Conservation (phyloP, 2,888 invertebrate species). For the Rugalucina vietnamica region DNA sequence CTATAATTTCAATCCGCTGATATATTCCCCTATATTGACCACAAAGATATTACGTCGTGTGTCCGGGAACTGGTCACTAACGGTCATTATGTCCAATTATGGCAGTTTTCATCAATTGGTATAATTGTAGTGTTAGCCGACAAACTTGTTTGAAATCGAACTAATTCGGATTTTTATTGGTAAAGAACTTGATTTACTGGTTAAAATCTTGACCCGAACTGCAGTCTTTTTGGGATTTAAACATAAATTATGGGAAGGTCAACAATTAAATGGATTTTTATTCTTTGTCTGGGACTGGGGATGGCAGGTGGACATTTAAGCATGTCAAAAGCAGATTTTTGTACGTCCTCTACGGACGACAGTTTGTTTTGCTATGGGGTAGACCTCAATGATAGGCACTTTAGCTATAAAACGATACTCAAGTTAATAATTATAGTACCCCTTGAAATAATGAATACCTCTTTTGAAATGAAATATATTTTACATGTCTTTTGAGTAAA, state of each 20-base stretch:
- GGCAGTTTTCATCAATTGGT: slow-evolving; percentile 47
- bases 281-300: neutral
- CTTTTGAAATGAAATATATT: slow-evolving; percentile 9
- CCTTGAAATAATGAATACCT: neutral
- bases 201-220: slow-evolving; percentile 43
- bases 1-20: slow-evolving; percentile 25
- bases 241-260: slow-evolving; percentile 46
- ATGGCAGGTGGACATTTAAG: slow-evolving; percentile 8
- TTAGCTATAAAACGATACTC: neutral
- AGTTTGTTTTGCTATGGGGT: slow-evolving; percentile 12
- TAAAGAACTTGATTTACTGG: slow-evolving; percentile 55
- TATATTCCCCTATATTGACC: slow-evolving; percentile 58
- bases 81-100: slow-evolving; percentile 57
- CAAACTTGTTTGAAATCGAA: slow-evolving; percentile 57
- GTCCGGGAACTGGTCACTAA: slow-evolving; percentile 50
- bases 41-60: slow-evolving; percentile 59
- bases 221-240: slow-evolving; percentile 2
- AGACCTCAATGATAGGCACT: neutral
- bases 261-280: slow-evolving; percentile 1
- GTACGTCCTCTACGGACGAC: neutral
- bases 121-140: slow-evolving; percentile 54
- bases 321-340: slow-evolving; percentile 12
- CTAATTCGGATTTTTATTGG: slow-evolving; percentile 62
- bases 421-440: neutral
- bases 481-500: slow-evolving; percentile 3